Base-by-base conservation (phyloP, 1,140 invertebrate species). In the Panulirus ornatus region DNA sequence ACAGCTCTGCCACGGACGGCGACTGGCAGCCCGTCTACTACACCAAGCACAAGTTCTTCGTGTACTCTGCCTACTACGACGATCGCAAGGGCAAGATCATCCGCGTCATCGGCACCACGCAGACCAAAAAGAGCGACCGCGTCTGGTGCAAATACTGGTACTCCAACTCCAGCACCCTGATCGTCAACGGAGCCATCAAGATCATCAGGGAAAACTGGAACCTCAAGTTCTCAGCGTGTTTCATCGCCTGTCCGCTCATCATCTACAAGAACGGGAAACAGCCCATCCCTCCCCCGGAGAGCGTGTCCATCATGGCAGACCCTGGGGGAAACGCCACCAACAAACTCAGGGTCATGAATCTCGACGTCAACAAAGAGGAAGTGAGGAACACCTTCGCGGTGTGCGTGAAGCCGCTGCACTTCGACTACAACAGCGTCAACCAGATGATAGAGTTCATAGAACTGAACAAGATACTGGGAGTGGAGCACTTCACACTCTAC, bases 401-500 rank as follows among this genome's bases (percentile, higher is more conserved):
- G n/a, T 99, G 98, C 94, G 97, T 99, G 16, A 98, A 99, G 92
- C 98, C 98, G 0, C 95, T 99, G 54, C 98, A 99, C 94, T 98
- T 97, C 93, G 95, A 96, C 91, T 99, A 98, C 94, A 96, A 98
- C 93, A 95, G 96, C 92, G 96, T 96, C 1, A 92, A 94, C 70
- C 97, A 98, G 94, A 94, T 99, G 88, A 95, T 99, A 86, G 98
- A 99, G 94, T 99, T 98, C 95, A 96, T 99, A 88, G 98, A 99
- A 94, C 94, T 99, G 78, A 97, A 99, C 93, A 95, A 95, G 9
- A 94, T 99, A 27, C 94, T 99, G 78, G 98, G 98, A 0, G 97
- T 97, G 0, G 96, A 96, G 40, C 97, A 98, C 93, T 98, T 99
- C 93, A 97, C 97, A 40, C 96, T 99, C 93, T 99, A 98, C 94